Evolutionary conservation across 64 coral and sea anemone species (phyloP).

Genomic region (Stichodactyla mertensii): DNA sequence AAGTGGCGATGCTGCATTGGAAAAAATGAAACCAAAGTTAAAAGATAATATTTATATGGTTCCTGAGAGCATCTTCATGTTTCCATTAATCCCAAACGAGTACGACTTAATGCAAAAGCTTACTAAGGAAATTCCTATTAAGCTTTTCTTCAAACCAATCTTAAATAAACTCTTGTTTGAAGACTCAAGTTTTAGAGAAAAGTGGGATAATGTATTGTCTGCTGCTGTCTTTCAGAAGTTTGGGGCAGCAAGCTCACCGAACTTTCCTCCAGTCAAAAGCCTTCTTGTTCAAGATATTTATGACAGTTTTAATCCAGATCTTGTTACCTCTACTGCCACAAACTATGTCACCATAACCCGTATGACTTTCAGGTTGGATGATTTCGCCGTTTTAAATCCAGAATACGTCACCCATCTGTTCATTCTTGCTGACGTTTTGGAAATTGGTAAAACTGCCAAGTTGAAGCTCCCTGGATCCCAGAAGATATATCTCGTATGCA

Average conservation of each 20-base stretch:
- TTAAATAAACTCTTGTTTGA: slow-evolving; percentile 21
- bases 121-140: slow-evolving; percentile 10
- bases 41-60: slow-evolving; percentile 35
- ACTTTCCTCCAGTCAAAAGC: slow-evolving; percentile 9
- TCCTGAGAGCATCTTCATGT: slow-evolving; percentile 35
- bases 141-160: slow-evolving; percentile 39
- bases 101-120: neutral
- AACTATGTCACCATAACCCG: slow-evolving; percentile 43
- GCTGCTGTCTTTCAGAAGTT: slow-evolving; percentile 36
- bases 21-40: slow-evolving; percentile 22
- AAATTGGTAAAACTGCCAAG: slow-evolving; percentile 29
- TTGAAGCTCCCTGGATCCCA: slow-evolving; percentile 20
- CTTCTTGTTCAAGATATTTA: slow-evolving; percentile 7
- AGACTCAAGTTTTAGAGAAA: neutral
- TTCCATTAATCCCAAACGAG: neutral
- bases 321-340: slow-evolving; percentile 45
- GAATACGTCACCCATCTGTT: slow-evolving; percentile 41
- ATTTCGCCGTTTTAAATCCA: slow-evolving; percentile 41
- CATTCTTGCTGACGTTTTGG: slow-evolving; percentile 42
- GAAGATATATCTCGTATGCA: slow-evolving; percentile 39
- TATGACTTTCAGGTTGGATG: slow-evolving; percentile 32
- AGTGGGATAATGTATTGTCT: slow-evolving; percentile 28
- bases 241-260: slow-evolving; percentile 24
- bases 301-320: slow-evolving; percentile 45
- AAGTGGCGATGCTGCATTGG: slow-evolving; percentile 28